These are phyloP conservation scores for Anas platyrhynchos DNA, from an alignment of 2,113 vertebrate species.

Conservation along the genomic window DNA sequence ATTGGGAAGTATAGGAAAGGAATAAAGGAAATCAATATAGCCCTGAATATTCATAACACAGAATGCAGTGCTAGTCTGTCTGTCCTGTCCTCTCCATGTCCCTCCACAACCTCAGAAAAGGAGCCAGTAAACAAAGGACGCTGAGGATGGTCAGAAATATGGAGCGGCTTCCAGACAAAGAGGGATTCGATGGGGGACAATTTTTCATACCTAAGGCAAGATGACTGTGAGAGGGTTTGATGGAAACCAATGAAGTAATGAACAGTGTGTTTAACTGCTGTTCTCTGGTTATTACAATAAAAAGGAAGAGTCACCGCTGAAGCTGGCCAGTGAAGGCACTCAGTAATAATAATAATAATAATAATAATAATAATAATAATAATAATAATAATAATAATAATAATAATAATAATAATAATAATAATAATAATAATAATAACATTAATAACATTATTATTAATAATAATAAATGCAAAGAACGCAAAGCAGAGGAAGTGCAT, in stretches of 20 bases:
- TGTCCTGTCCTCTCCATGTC: neutral
- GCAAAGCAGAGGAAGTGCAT: neutral
- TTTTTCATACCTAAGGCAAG: neutral
- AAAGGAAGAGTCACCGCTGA: neutral
- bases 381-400: no score
- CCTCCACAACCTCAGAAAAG: neutral
- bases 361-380: no score
- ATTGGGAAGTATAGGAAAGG: neutral
- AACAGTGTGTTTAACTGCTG: neutral
- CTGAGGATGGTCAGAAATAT: neutral
- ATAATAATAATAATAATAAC: no score
- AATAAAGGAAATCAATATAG: neutral
- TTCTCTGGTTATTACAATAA: neutral
- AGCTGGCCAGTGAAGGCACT: neutral
- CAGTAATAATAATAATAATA: neutral
- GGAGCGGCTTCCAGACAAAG: neutral
- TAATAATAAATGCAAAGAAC: neutral
- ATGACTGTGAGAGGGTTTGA: neutral
- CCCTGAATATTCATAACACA: neutral
- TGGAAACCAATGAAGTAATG: neutral
- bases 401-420: no score
- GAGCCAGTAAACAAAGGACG: neutral
- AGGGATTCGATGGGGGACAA: neutral
- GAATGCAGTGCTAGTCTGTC: neutral
- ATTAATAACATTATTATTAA: no score